Conservation (phyloP, 2,113 vertebrate genomes). For the Syngnathus scovelli region DNA sequence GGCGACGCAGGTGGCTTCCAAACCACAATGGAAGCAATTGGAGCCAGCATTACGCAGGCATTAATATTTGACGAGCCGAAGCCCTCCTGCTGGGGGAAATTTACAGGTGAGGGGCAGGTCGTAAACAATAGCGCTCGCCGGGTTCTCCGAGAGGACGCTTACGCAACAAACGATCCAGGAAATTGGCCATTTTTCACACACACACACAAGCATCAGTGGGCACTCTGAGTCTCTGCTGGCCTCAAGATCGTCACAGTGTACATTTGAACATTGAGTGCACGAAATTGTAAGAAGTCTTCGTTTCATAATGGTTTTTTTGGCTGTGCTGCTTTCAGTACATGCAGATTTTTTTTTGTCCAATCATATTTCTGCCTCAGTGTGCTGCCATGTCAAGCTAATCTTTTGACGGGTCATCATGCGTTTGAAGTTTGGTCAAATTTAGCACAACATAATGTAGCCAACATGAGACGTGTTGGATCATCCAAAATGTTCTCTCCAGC, state of each 20-base stretch:
- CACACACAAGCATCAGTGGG: not conserved
- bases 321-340: not conserved
- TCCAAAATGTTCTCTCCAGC: not conserved
- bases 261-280: not conserved
- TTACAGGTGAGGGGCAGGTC: conserved; percentile 21
- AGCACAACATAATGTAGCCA: not conserved
- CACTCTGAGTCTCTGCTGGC: not conserved
- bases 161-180: not conserved
- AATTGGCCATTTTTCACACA: not conserved
- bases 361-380: no score
- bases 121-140: conserved; percentile 24
- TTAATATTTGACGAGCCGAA: conserved; percentile 43
- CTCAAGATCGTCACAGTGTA: not conserved
- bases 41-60: conserved; percentile 31
- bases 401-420: no score
- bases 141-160: not conserved
- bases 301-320: not conserved
- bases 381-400: no score
- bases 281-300: not conserved
- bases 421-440: not conserved
- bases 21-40: conserved; percentile 29
- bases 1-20: conserved; percentile 25
- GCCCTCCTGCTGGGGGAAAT: conserved; percentile 22
- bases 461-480: not conserved
- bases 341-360: no score